Evolutionary conservation across 2,113 vertebrate species (phyloP), one percentile per base, ranked within the genome.

Genomic region (Macrotis lagotis): DNA sequence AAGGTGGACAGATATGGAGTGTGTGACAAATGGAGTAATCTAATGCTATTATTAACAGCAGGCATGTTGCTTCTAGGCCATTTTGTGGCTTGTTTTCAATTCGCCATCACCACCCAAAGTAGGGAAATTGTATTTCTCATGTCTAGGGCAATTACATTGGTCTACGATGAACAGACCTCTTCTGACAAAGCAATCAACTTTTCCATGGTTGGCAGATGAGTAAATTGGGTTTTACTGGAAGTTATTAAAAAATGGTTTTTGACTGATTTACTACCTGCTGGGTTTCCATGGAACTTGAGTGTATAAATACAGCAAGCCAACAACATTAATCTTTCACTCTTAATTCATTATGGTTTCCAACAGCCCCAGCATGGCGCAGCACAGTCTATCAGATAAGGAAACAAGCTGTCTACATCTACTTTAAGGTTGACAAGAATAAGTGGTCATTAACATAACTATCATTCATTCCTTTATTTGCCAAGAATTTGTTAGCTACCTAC

Each of bases 11-110:
- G 90, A 97, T 90, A 91, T 96, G 95, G 97, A 94, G 50, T 92
- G 1, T 25, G 90, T 96, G 98, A 98, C 95, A 97, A 97, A 98
- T 95, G 97, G 97, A 97, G 97, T 94, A 95, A 97, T 96, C 97
- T 95, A 98, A 93, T 74, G 24, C 95, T 93, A 59, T 94, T 93
- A 97, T 95, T 93, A 96, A 91, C 96, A 88, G 53, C 59, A 91
- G 93, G 50, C 94, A 3, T 51, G 48, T 47, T 48, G 50, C 59
- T 96, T 50, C 59, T 44, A n/a, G 53, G 66, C 48, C 92, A 49
- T 49, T 93, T 96, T 52, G 93, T 88, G 96, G 94, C 95, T 96
- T 91, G 3, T 97, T 95, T 95, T 95, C 91, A 90, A 91, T 52
- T 90, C 96, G 66, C 93, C 90, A 44, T 92, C 94, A 88, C 51